Conservation (phyloP, 2,797 vertebrate species). For the Nyctalus aviator region DNA sequence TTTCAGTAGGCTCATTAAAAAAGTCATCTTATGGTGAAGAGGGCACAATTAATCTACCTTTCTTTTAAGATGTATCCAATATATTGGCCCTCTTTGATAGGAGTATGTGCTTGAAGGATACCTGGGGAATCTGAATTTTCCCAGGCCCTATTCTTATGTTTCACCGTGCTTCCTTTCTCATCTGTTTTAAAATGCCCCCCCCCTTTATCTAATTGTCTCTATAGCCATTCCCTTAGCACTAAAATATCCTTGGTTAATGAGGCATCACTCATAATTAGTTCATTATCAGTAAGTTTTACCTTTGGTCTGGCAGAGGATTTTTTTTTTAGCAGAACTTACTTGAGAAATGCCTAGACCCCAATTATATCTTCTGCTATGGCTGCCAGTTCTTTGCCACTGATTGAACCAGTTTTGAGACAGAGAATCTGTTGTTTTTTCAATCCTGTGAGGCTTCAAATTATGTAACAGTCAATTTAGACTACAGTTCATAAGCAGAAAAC, state of each 20-base stretch:
- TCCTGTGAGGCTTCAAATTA: neutral
- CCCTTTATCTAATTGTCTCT: neutral
- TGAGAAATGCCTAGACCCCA: neutral
- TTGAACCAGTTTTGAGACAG: neutral
- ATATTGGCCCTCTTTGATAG: neutral
- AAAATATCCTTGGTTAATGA: constrained; percentile 42
- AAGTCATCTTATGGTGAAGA: neutral
- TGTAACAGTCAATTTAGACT: neutral
- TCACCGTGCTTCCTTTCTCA: neutral
- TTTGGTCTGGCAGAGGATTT: neutral
- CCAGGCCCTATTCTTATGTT: neutral
- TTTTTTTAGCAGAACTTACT: neutral
- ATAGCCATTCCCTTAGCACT: neutral
- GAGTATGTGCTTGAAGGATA: neutral
- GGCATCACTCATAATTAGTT: neutral
- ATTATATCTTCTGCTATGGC: neutral
- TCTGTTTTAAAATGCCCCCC: neutral
- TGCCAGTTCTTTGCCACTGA: constrained; percentile 1
- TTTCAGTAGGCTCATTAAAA: neutral
- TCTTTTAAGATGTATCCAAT: neutral
- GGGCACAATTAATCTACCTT: neutral
- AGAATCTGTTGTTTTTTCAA: neutral
- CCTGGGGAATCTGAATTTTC: neutral
- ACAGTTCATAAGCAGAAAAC: neutral
- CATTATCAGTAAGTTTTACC: neutral